A percentile compares a stretch with the other conserved stretches of the same genome.
These are phyloP conservation scores for Drosophila neotestacea DNA, from an alignment of 2,888 invertebrate species.

Conservation along the genomic window DNA sequence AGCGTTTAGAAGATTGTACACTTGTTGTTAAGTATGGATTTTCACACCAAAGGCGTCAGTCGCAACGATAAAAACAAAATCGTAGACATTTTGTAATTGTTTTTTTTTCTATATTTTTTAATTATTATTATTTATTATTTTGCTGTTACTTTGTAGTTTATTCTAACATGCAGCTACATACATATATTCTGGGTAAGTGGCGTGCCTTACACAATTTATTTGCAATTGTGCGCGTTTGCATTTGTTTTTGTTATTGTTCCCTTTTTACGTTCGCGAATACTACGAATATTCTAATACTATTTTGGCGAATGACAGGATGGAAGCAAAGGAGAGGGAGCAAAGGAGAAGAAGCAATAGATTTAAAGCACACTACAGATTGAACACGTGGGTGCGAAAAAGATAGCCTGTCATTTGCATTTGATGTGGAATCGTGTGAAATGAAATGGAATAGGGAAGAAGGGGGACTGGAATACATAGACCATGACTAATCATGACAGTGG, in stretches of 20 bases:
- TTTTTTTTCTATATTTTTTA: slow-evolving; percentile 25
- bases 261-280: slow-evolving; percentile 23
- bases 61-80: slow-evolving; percentile 55
- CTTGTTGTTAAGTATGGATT: slow-evolving; percentile 25
- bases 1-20: slow-evolving; percentile 8
- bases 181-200: slow-evolving; percentile 20
- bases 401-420: slow-evolving; percentile 35
- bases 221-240: slow-evolving; percentile 60
- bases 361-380: slow-evolving; percentile 28
- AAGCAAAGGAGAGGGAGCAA: neutral
- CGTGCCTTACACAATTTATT: slow-evolving; percentile 71
- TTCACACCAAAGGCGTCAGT: slow-evolving; percentile 55
- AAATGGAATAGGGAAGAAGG: neutral
- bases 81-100: slow-evolving; percentile 43
- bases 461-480: slow-evolving; percentile 35
- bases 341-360: slow-evolving; percentile 24
- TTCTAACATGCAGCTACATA: slow-evolving; percentile 27
- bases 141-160: slow-evolving; percentile 24
- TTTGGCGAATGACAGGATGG: slow-evolving; percentile 1
- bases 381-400: slow-evolving; percentile 47
- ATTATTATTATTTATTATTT: slow-evolving; percentile 19
- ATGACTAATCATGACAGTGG: slow-evolving; percentile 50
- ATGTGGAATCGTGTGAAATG: slow-evolving; percentile 1
- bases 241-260: slow-evolving; percentile 18
- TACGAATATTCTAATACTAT: slow-evolving; percentile 31